These are phyloP conservation scores for Numenius phaeopus DNA, from an alignment of 2,797 vertebrate genomes.

Conservation along the genomic window DNA sequence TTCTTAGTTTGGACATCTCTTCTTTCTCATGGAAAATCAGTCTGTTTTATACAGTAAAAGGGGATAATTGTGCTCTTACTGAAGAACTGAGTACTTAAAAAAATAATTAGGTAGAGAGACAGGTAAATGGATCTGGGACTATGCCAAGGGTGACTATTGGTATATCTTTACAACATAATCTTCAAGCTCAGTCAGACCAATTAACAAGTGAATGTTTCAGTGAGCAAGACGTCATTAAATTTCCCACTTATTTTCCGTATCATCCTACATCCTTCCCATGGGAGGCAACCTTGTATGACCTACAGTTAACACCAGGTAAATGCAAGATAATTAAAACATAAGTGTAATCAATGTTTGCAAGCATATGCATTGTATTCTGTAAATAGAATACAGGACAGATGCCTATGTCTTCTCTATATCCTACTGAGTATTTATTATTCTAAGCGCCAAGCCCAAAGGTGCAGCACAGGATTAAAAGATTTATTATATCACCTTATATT, in stretches of 20 bases:
- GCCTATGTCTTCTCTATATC: neutral
- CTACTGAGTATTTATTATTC: neutral
- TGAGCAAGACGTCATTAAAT: neutral
- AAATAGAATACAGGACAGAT: neutral
- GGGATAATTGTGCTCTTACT: neutral
- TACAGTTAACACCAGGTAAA: neutral
- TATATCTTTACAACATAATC: neutral
- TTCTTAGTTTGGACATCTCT: neutral
- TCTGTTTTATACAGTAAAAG: neutral
- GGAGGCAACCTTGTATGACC: neutral
- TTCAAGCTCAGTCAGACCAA: constrained; percentile 7
- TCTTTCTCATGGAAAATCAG: neutral
- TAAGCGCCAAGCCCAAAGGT: neutral
- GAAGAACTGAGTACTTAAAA: neutral
- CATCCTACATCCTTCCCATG: neutral
- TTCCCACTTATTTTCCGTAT: neutral
- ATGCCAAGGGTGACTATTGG: neutral
- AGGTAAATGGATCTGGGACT: neutral
- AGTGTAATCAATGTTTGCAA: neutral
- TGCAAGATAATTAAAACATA: neutral
- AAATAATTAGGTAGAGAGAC: neutral
- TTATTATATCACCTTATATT: neutral
- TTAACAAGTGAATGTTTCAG: constrained; percentile 23
- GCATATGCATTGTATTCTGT: neutral
- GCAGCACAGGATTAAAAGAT: neutral